phyloP scores from a whole-genome alignment of 2,797 vertebrate genomes.

The Steatocranus sp. region DNA sequence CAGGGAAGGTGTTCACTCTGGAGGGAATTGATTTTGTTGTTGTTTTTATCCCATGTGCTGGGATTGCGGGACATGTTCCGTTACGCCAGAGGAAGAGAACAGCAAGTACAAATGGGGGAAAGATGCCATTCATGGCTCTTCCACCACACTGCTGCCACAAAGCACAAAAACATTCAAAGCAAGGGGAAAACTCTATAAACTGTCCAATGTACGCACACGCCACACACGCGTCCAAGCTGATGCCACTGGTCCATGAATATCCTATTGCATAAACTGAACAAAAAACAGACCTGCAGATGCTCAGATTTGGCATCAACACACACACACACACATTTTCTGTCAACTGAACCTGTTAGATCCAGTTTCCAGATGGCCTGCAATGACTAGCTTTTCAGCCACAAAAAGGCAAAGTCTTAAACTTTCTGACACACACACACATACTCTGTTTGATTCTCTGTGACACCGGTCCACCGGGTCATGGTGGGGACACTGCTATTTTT shows the following conservation, averaged over 20 bases:
- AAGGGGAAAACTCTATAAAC: constrained; percentile 10
- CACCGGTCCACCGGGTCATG: neutral
- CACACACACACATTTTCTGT: neutral
- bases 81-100: neutral
- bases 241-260: constrained; percentile 22
- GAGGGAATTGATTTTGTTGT: constrained; percentile 10
- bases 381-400: neutral
- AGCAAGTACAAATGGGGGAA: neutral
- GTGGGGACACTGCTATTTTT: constrained; percentile 8
- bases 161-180: constrained; percentile 11
- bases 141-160: constrained; percentile 7
- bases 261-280: constrained; percentile 9
- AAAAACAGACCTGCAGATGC: constrained; percentile 21
- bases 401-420: constrained; percentile 9
- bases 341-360: neutral
- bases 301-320: neutral
- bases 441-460: constrained; percentile 4
- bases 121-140: constrained; percentile 15
- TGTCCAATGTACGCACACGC: neutral
- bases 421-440: constrained; percentile 8
- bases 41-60: neutral
- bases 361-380: constrained; percentile 2
- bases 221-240: neutral
- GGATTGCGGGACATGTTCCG: neutral
- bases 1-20: constrained; percentile 19